These are phyloP conservation scores for Oreochromis niloticus DNA, from an alignment of 2,113 vertebrate genomes.

Conservation along the genomic window DNA sequence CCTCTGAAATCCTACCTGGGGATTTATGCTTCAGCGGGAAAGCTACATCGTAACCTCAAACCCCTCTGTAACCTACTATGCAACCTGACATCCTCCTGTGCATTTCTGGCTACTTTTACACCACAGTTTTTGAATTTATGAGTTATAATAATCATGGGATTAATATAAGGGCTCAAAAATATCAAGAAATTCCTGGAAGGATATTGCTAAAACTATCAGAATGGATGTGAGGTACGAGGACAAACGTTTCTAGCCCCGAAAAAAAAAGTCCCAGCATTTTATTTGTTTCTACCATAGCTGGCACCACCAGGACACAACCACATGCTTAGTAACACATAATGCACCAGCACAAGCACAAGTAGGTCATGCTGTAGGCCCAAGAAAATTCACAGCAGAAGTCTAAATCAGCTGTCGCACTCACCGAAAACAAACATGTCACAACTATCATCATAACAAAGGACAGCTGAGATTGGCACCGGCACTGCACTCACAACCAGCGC, in stretches of 20 bases:
- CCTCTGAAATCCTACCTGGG: background rate
- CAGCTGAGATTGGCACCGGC: background rate
- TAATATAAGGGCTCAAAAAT: background rate
- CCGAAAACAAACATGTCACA: background rate
- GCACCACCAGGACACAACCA: background rate
- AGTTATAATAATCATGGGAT: background rate
- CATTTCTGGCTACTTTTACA: background rate
- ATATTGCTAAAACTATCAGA: background rate
- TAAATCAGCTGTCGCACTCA: background rate
- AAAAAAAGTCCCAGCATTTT: background rate
- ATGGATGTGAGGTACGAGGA: background rate
- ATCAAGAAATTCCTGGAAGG: background rate
- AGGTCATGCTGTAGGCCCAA: background rate
- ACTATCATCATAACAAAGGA: background rate
- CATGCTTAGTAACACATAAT: background rate
- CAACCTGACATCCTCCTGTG: background rate
- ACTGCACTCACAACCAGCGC: background rate
- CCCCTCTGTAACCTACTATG: background rate
- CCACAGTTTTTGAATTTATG: background rate
- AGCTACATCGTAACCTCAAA: background rate
- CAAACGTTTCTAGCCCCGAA: background rate
- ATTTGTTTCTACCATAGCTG: background rate
- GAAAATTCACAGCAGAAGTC: background rate
- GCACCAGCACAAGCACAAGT: background rate
- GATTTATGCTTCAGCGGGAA: background rate